Evolutionary conservation across 37 sponge, comb jelly and placozoan species (phyloP), one percentile per base, ranked within the genome.

Genomic region (Cliona cf. orientalis): DNA sequence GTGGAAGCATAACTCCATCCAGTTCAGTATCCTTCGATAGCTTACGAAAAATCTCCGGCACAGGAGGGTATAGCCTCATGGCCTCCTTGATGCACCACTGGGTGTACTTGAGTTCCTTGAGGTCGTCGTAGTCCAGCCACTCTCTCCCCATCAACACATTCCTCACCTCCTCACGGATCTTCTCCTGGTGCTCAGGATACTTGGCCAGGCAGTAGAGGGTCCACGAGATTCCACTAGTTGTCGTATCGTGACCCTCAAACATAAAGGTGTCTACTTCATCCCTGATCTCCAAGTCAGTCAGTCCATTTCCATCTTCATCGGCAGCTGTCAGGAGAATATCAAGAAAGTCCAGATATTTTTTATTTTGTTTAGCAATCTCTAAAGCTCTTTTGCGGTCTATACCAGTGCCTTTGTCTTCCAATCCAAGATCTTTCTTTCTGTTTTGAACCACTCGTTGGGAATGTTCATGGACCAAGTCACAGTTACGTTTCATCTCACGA

Each of bases 211-310:
- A 43, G 43, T 87, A 80, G 70, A 87, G 69, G 2, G 76, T 87
- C 82, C 88, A 81, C 7, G 77, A 74, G 5, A 75, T 58, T 26
- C 87, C 87, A 42, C 60, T 41, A 41, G 87, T 72, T n/a, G 87
- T 87, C 21, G 87, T 91, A 61, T 91, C 92, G 42, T 91, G 92
- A 35, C 92, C 92, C 62, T 87, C 92, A 82, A 91, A 91, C 86
- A 91, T 83, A 43, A 92, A 92, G 6, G 92, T 92, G 65, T 91
- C 92, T 36, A 89, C 95, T 81, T 95, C 95, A 84, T 92, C 72
- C 56, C 95, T 68, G 32, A 95, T 91, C 74, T 95, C 92, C 14
- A 64, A 34, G 65, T 92, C 92, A 37, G 80, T 76, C 32, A 95
- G 55, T 12, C 92, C 86, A 41, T 41, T 46, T n/a, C 94, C 94